Evolutionary conservation across 1,140 invertebrate species (phyloP).

Genomic region (Arctopsyche grandis): DNA sequence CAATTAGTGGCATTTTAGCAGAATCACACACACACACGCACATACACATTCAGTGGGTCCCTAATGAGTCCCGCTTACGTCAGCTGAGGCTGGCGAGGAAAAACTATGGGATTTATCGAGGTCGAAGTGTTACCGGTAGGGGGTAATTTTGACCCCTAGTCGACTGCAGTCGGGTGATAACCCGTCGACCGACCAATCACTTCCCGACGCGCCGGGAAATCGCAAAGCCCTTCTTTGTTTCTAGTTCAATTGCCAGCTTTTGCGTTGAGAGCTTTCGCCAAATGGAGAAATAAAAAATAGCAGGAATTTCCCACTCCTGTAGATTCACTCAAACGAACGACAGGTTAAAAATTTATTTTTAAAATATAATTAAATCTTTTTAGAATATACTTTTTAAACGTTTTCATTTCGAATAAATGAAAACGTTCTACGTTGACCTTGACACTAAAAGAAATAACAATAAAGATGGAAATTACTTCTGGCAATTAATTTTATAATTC

Average conservation of each 20-base stretch:
- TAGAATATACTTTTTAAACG: no score
- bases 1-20: background rate
- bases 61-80: slow-evolving; percentile 30
- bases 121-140: background rate
- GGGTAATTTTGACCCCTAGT: background rate
- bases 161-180: slow-evolving; percentile 11
- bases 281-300: background rate
- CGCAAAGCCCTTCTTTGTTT: slow-evolving; percentile 5
- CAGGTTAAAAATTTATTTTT: no score
- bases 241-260: background rate
- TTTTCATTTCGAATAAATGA: no score
- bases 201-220: background rate
- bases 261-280: background rate
- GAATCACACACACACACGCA: background rate
- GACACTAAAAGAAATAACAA: no score
- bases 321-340: no score
- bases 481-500: no score
- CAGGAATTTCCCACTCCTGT: background rate
- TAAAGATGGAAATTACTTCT: no score
- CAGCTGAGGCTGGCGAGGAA: background rate
- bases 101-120: background rate
- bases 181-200: slow-evolving; percentile 10
- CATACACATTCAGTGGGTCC: background rate
- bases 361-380: no score
- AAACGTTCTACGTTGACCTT: no score